A percentile compares a stretch with the other conserved stretches of the same genome.
Conservation (phyloP, 2,113 vertebrate species). For the Pyrgilauda ruficollis region DNA sequence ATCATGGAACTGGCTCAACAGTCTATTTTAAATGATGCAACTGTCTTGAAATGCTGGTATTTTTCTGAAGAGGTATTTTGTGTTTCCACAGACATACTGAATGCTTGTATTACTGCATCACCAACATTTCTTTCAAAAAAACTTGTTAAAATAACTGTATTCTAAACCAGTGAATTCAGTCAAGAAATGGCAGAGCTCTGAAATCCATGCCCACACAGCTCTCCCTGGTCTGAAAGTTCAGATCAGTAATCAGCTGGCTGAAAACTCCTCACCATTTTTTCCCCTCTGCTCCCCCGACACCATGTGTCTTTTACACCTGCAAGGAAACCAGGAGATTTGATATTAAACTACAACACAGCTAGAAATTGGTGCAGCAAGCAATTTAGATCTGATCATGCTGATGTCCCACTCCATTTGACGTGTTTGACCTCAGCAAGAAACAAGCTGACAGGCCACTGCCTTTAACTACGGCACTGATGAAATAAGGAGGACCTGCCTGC, state of each 20-base stretch:
- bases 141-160: background rate
- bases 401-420: background rate
- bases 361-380: background rate
- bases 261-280: background rate
- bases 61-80: background rate
- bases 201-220: background rate
- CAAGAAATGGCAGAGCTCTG: background rate
- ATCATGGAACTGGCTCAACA: accelerated
- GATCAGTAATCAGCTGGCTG: background rate
- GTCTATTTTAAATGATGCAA: background rate
- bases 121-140: background rate
- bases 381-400: background rate
- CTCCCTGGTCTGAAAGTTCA: background rate
- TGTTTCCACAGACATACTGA: background rate
- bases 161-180: background rate
- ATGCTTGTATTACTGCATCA: background rate
- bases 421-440: background rate
- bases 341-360: background rate
- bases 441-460: background rate
- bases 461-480: background rate
- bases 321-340: background rate
- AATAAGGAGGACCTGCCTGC: background rate
- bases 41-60: background rate
- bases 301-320: background rate
- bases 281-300: background rate